Conservation (phyloP, 2,888 invertebrate genomes). For the Geophilus truncorum region DNA sequence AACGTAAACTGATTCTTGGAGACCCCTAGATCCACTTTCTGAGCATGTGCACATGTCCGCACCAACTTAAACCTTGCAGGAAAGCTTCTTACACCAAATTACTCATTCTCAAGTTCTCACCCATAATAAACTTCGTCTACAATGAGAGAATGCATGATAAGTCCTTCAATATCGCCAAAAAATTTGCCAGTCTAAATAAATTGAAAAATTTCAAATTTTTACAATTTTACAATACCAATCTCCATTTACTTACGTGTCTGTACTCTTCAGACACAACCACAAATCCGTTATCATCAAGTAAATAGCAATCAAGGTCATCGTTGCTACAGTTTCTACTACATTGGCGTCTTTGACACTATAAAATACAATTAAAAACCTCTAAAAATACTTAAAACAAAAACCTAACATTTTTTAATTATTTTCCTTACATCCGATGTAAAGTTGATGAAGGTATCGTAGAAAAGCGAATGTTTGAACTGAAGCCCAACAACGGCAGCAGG, state of each 20-base stretch:
- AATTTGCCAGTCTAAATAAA: constrained; percentile 67
- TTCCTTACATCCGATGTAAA: constrained; percentile 58
- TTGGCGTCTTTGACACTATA: neutral
- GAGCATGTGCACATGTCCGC: too few species aligned
- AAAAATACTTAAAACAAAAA: neutral
- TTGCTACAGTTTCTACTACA: constrained; percentile 34
- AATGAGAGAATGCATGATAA: constrained; percentile 84
- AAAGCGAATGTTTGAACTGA: constrained; percentile 75
- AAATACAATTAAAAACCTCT: neutral
- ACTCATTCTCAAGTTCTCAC: too few species aligned
- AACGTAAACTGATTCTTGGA: too few species aligned
- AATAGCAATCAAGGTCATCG: constrained; percentile 77
- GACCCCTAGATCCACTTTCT: too few species aligned
- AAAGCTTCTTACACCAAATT: too few species aligned
- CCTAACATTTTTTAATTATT: neutral
- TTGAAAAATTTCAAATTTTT: neutral
- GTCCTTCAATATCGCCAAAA: constrained; percentile 90
- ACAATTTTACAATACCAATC: neutral
- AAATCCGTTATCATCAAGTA: constrained; percentile 91
- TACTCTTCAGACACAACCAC: constrained; percentile 82
- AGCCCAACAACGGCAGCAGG: constrained; percentile 89
- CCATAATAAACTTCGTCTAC: constrained; percentile 80
- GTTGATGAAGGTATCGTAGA: constrained; percentile 78
- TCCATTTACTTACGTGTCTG: constrained; percentile 55
- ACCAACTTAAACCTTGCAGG: too few species aligned